Base-by-base conservation (phyloP, 1,140 invertebrate species). In the Cotesia chilonis region DNA sequence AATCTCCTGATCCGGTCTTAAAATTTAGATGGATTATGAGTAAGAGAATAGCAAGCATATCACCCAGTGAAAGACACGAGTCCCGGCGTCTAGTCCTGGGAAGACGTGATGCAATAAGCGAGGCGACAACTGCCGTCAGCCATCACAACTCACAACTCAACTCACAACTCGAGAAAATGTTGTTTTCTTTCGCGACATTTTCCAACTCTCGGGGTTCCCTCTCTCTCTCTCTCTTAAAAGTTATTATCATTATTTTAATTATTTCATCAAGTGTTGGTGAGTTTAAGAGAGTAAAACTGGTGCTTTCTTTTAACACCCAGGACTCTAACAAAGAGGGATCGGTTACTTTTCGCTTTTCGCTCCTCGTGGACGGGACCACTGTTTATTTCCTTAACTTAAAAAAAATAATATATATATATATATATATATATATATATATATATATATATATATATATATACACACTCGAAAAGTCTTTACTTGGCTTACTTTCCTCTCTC, bases 21-120 rank as follows among this genome's bases (percentile, higher is more conserved):
- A 87, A 87, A 86, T 87, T 87, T 85, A 85, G 84, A 87, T 86
- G 84, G 84, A 86, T 87, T 85, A 85, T 84, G 82, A 85, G 79
- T 47, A 47, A 47, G 76, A 70, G 77, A 79, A 76, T 72, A 78
- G 73, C 71, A 70, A 71, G 74, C 65, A 75, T 20, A 47, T 47
- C 41, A 9, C 41, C 6, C 6, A 47, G 41, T 47, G 41, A 47
- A 47, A 47, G 41, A 47, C 41, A 47, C 6, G 41, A 47, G 61
- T 38, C 70, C 38, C 54, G 54, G 20, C 20, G 60, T n/a, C 28
- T 7, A 37, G 60, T 28, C 28, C 28, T 28, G 28, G 28, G 28
- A 28, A 57, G 54, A 41, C 17, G 63, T 68, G 52, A 68, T 68
- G 66, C 66, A 68, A 68, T 68, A 68, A 68, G 63, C 60, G 60